A percentile compares a stretch with the other conserved stretches of the same genome.
Conservation (phyloP, 2,888 invertebrate species). For the Drosophila mimica region DNA sequence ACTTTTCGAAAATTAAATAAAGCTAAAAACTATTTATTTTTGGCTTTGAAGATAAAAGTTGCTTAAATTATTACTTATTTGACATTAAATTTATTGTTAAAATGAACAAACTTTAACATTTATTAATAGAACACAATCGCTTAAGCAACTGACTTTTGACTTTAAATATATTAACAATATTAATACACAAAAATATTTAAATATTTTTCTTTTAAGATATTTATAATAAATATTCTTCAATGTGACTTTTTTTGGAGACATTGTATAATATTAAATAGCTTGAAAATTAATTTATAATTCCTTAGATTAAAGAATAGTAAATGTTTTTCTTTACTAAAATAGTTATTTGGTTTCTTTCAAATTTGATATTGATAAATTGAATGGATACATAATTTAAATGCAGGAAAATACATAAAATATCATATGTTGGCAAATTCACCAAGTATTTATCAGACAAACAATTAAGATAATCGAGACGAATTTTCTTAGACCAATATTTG, state of each 20-base stretch:
- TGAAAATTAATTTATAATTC: background rate
- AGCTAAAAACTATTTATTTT: background rate
- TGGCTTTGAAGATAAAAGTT: background rate
- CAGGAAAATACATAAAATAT: too few species aligned
- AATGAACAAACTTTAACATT: background rate
- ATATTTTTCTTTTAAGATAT: background rate
- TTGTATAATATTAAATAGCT: background rate
- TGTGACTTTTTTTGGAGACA: background rate
- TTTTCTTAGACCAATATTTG: constrained; percentile 6
- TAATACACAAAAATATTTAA: background rate
- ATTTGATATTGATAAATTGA: background rate
- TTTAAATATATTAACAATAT: background rate
- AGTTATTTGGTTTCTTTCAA: background rate
- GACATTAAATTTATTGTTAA: background rate
- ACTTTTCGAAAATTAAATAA: background rate
- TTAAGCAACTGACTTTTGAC: background rate
- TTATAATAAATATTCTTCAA: background rate
- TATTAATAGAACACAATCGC: background rate
- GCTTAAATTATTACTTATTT: too few species aligned
- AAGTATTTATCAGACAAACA: constrained; percentile 17
- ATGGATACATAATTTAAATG: background rate
- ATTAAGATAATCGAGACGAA: constrained; percentile 19
- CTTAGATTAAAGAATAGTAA: background rate
- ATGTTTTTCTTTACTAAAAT: background rate
- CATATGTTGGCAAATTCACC: background rate